These are phyloP conservation scores for Melanchra persicariae DNA, from an alignment of 2,888 invertebrate genomes.

Conservation along the genomic window DNA sequence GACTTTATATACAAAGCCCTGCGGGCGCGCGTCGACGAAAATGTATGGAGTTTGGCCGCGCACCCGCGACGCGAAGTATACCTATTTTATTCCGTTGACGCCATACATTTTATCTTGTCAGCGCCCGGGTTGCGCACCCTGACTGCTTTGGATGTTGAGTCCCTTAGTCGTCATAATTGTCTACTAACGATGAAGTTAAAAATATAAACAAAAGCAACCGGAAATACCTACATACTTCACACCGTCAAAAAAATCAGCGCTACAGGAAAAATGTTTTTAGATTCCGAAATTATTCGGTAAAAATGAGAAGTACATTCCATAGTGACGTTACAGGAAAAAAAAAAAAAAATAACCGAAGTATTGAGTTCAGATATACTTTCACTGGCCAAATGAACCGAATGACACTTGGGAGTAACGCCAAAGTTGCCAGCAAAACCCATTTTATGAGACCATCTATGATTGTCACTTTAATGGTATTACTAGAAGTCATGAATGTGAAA, in stretches of 20 bases:
- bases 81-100: too few species aligned
- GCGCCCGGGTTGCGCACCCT: too few species aligned
- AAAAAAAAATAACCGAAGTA: conserved; percentile 60
- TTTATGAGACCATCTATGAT: conserved; percentile 39
- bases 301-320: conserved; percentile 44
- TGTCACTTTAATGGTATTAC: conserved; percentile 9
- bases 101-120: too few species aligned
- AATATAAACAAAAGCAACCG: not conserved
- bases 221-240: not conserved
- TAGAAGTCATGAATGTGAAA: conserved; percentile 2
- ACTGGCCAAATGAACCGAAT: conserved; percentile 61
- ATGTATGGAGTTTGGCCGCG: too few species aligned
- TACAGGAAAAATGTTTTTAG: not conserved
- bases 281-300: not conserved
- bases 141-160: too few species aligned
- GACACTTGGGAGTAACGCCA: conserved; percentile 69
- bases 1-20: too few species aligned
- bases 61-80: too few species aligned
- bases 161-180: not conserved
- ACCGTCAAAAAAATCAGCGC: not conserved
- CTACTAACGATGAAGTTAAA: not conserved
- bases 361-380: conserved; percentile 65
- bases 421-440: conserved; percentile 54
- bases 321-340: conserved; percentile 41
- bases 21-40: too few species aligned